A percentile compares a stretch with the other conserved stretches of the same genome.
These are phyloP conservation scores for Fabriciana adippe DNA, from an alignment of 2,888 invertebrate species.

Conservation along the genomic window DNA sequence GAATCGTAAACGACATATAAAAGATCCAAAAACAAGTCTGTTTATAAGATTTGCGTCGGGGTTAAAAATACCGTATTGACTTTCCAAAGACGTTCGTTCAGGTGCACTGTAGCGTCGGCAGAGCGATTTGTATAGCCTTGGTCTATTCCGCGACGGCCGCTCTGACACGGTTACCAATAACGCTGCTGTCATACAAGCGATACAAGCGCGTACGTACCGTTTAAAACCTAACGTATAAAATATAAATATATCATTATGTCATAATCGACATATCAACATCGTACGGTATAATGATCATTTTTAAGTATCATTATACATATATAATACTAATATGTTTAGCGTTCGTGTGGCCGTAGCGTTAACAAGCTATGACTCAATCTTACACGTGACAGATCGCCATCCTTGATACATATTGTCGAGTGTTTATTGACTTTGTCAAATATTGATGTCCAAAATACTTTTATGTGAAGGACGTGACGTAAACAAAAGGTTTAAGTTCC, in stretches of 20 bases:
- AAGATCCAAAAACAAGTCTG: constrained; percentile 17
- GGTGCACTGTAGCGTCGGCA: constrained; percentile 31
- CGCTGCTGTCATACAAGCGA: constrained; percentile 15
- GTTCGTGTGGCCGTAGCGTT: constrained; percentile 31
- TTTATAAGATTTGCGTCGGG: constrained; percentile 23
- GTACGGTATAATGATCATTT: background rate
- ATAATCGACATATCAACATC: background rate
- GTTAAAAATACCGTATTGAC: constrained; percentile 33
- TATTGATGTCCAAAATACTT: constrained; percentile 4
- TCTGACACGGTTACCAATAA: constrained; percentile 65
- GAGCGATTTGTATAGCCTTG: constrained; percentile 71
- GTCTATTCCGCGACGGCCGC: constrained; percentile 76
- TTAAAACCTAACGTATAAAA: background rate
- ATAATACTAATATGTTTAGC: background rate
- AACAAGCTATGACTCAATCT: constrained; percentile 65
- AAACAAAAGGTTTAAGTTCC: background rate
- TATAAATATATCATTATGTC: constrained; percentile 1
- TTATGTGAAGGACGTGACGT: background rate
- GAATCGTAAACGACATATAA: constrained; percentile 22
- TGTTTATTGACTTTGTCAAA: constrained; percentile 48
- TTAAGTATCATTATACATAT: background rate
- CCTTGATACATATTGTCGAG: constrained; percentile 62
- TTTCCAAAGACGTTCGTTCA: constrained; percentile 34
- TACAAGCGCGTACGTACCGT: constrained; percentile 9
- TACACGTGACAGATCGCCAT: constrained; percentile 49